Percentiles rank a stretch among this genome's conserved stretches.
Evolutionary conservation across 35 echinoderm and acorn worm genomes (phyloP).

Genomic region (Heliocidaris erythrogramma): DNA sequence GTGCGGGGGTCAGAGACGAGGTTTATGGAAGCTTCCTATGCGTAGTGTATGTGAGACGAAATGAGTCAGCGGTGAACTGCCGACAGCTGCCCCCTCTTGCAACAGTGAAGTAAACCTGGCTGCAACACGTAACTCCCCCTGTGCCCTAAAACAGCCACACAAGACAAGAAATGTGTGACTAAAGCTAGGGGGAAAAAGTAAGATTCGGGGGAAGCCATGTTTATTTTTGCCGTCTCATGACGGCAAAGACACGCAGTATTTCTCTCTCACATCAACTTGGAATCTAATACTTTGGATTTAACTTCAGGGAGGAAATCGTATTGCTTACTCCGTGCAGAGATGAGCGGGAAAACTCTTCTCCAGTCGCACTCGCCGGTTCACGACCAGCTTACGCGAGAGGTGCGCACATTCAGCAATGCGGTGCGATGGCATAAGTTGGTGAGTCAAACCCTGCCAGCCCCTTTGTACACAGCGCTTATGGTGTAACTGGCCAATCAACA

Average conservation of each 20-base stretch:
- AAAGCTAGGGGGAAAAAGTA: not conserved
- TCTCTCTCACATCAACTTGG: not conserved
- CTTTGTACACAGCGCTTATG: not conserved
- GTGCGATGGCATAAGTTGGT: slow-evolving; percentile 72
- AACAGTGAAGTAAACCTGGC: slow-evolving; percentile 9
- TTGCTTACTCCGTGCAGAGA: not conserved
- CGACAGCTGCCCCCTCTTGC: slow-evolving; percentile 38
- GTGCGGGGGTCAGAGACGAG: not conserved
- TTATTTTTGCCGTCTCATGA: slow-evolving; percentile 49
- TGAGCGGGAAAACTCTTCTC: slow-evolving; percentile 53
- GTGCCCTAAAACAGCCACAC: not conserved
- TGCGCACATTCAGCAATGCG: slow-evolving; percentile 71
- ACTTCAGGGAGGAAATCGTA: slow-evolving; percentile 16
- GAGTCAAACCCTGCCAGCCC: slow-evolving; percentile 9
- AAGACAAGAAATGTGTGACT: slow-evolving; percentile 38
- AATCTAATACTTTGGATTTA: slow-evolving; percentile 50
- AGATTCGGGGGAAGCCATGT: slow-evolving; percentile 46
- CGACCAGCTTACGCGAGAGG: slow-evolving; percentile 62
- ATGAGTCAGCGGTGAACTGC: slow-evolving; percentile 37
- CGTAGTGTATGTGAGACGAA: not conserved
- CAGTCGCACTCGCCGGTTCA: slow-evolving; percentile 65
- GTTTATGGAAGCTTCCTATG: not conserved
- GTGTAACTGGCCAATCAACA: not conserved
- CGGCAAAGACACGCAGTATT: not conserved
- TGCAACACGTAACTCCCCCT: slow-evolving; percentile 12